A percentile compares a stretch with the other conserved stretches of the same genome.
These are phyloP conservation scores for Lepus townsendii DNA, from an alignment of 2,797 vertebrate genomes.

Conservation along the genomic window DNA sequence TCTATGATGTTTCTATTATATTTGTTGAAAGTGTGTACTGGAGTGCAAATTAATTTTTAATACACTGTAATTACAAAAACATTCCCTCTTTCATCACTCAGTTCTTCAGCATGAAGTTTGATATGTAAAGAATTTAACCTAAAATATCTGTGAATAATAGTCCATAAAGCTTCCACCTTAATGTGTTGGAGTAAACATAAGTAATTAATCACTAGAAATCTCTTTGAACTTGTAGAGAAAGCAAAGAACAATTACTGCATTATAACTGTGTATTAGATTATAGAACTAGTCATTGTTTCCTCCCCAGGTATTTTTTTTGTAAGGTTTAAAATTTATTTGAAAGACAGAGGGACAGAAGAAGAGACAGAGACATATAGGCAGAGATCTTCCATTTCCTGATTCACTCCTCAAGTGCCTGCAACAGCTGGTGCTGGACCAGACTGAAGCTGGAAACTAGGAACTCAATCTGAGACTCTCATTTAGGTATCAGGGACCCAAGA, in stretches of 20 bases:
- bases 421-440: no score
- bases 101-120: slow-evolving; percentile 62
- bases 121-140: slow-evolving; percentile 60
- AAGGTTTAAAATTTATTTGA: no score
- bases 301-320: background rate
- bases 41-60: slow-evolving; percentile 81
- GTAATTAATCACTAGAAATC: slow-evolving; percentile 46
- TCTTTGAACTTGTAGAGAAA: slow-evolving; percentile 8
- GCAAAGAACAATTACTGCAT: background rate
- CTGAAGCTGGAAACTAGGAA: no score
- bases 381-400: no score
- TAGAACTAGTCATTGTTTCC: background rate
- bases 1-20: slow-evolving; percentile 78
- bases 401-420: no score
- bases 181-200: slow-evolving; percentile 67
- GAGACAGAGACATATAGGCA: no score
- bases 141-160: slow-evolving; percentile 70
- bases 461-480: no score
- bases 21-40: slow-evolving; percentile 79
- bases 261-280: slow-evolving; percentile 6
- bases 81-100: slow-evolving; percentile 66
- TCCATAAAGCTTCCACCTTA: slow-evolving; percentile 56
- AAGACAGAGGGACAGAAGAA: no score
- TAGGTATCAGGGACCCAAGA: no score
- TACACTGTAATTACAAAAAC: slow-evolving; percentile 75